These are phyloP conservation scores for Burhinus bistriatus DNA, from an alignment of 2,113 vertebrate genomes.

Conservation along the genomic window DNA sequence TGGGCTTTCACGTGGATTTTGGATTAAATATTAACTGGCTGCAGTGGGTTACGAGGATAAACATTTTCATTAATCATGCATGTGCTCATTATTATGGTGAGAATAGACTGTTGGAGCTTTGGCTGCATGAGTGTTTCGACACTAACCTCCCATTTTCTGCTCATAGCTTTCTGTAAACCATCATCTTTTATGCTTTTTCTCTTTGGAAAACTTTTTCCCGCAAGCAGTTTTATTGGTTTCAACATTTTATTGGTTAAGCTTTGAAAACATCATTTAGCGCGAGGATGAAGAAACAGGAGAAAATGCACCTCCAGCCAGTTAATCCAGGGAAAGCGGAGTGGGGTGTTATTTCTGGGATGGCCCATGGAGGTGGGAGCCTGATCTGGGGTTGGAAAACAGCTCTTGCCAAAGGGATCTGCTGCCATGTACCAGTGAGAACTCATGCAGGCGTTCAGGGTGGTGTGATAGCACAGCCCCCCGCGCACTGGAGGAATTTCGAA, in stretches of 20 bases:
- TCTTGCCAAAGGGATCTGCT: not conserved
- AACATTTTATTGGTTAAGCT: not conserved
- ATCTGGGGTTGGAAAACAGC: not conserved
- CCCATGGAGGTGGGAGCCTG: not conserved
- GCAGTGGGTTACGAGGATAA: slow-evolving; percentile 38
- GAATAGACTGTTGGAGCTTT: not conserved
- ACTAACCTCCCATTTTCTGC: not conserved
- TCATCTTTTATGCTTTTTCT: not conserved
- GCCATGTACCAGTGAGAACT: not conserved
- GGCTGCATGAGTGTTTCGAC: not conserved
- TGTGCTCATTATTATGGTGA: slow-evolving; percentile 52
- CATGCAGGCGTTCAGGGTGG: fast-evolving
- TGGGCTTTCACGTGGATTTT: not conserved
- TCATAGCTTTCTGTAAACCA: not conserved
- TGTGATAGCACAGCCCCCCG: not conserved
- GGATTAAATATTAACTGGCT: slow-evolving; percentile 68
- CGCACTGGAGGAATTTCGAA: fast-evolving
- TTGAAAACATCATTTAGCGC: not conserved
- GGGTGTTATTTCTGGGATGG: not conserved
- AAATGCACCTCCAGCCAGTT: not conserved
- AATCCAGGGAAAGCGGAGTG: not conserved
- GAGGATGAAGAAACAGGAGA: not conserved
- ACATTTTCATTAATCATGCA: slow-evolving; percentile 64
- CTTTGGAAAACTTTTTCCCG: not conserved
- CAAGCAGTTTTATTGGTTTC: not conserved